Evolutionary conservation across 1,140 invertebrate species (phyloP).

Genomic region (Argopecten irradians): DNA sequence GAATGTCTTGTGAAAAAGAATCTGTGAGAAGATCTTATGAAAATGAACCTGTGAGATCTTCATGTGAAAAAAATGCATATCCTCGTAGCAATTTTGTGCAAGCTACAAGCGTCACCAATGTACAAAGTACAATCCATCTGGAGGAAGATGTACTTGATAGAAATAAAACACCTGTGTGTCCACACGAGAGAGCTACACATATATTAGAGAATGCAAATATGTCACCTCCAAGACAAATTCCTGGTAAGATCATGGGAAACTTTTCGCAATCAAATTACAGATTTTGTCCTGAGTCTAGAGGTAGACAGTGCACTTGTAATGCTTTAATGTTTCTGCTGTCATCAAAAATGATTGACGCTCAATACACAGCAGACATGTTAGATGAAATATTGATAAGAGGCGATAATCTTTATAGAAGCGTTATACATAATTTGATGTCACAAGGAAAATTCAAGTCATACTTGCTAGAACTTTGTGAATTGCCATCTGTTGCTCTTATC

Average conservation of each 20-base stretch:
- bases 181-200: neutral
- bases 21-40: too few relatives aligned
- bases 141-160: neutral
- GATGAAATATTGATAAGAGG: neutral
- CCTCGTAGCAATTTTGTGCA: too few relatives aligned
- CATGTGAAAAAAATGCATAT: too few relatives aligned
- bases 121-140: neutral
- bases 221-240: neutral
- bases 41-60: too few relatives aligned
- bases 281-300: neutral
- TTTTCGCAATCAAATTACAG: neutral
- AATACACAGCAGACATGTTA: neutral
- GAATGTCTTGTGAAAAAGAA: neutral
- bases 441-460: neutral
- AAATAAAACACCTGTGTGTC: neutral
- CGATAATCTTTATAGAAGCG: neutral
- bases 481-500: neutral
- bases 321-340: neutral
- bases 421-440: neutral
- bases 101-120: neutral
- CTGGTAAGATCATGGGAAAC: neutral
- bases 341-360: neutral
- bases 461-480: neutral
- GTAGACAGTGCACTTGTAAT: neutral
- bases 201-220: neutral